Conservation (phyloP, 2,797 vertebrate species). For the Hyperoplus immaculatus region DNA sequence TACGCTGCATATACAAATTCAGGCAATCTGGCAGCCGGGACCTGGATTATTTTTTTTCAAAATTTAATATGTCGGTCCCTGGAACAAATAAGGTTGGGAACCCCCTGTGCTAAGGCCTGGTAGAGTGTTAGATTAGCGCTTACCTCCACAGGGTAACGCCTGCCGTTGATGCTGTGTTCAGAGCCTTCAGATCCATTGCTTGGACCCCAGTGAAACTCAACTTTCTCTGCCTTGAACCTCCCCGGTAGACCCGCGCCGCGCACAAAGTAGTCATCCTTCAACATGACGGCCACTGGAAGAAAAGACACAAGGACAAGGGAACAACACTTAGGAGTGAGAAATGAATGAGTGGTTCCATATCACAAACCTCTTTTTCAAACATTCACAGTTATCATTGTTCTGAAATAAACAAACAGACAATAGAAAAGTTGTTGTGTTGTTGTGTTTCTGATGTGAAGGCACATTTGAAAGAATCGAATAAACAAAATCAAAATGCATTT, state of each 20-base stretch:
- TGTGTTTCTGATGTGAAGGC: constrained; percentile 11
- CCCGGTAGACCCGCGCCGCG: constrained; percentile 93
- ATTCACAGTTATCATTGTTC: constrained; percentile 19
- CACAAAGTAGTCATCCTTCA: constrained; percentile 97
- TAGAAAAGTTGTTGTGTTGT: constrained; percentile 4
- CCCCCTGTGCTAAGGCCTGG: too few species aligned
- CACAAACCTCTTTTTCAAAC: constrained; percentile 13
- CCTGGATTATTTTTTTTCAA: too few species aligned
- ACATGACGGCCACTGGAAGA: constrained; percentile 92
- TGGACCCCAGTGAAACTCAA: constrained; percentile 98
- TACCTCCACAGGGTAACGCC: constrained; percentile 95
- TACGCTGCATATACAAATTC: background rate
- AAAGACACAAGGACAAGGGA: constrained; percentile 45
- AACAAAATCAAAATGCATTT: constrained; percentile 9
- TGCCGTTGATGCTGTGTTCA: constrained; percentile 94
- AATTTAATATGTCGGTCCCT: too few species aligned
- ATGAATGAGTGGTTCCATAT: constrained; percentile 19
- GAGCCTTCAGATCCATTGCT: constrained; percentile 95
- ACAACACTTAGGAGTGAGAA: background rate
- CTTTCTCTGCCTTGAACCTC: constrained; percentile 96
- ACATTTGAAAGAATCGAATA: constrained; percentile 25
- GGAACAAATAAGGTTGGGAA: too few species aligned
- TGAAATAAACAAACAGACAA: constrained; percentile 12
- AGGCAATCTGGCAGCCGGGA: too few species aligned
- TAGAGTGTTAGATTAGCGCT: constrained; percentile 61